Evolutionary conservation across 1,140 invertebrate genomes (phyloP).

Genomic region (Listronotus oregonensis): DNA sequence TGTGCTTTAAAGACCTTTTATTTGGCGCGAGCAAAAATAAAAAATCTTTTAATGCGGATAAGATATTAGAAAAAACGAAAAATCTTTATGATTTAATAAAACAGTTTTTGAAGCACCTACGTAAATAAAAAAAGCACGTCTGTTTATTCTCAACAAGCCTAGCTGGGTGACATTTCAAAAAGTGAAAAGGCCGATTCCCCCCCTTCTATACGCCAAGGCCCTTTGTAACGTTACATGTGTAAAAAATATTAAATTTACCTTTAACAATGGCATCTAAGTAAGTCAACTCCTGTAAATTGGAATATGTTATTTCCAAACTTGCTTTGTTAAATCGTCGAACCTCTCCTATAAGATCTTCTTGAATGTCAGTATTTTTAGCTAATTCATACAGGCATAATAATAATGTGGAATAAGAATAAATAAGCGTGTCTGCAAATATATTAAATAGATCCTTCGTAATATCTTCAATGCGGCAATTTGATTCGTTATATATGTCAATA

Average conservation of each 20-base stretch:
- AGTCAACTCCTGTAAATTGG: constrained; percentile 27
- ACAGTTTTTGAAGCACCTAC: no score
- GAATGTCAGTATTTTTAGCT: constrained; percentile 33
- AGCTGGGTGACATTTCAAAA: no score
- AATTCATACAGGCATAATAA: constrained; percentile 41
- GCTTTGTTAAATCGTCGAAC: constrained; percentile 38
- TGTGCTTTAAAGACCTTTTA: no score
- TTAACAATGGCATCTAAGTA: constrained; percentile 41
- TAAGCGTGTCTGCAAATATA: constrained; percentile 21
- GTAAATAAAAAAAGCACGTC: no score
- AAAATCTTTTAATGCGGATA: no score
- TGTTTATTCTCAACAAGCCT: no score
- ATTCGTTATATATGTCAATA: constrained; percentile 22
- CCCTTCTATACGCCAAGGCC: no score
- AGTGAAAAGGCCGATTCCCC: no score
- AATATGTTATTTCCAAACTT: constrained; percentile 17
- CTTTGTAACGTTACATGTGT: no score
- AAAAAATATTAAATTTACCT: constrained; percentile 22
- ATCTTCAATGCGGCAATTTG: constrained; percentile 2
- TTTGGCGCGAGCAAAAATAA: no score
- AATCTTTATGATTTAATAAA: no score
- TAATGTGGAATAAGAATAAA: constrained; percentile 16
- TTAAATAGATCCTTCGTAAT: constrained; percentile 27
- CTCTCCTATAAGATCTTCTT: constrained; percentile 40
- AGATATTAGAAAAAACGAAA: no score